A percentile compares a stretch with the other conserved stretches of the same genome.
Conservation (phyloP, 2,113 vertebrate genomes). For the Hippoglossus stenolepis region DNA sequence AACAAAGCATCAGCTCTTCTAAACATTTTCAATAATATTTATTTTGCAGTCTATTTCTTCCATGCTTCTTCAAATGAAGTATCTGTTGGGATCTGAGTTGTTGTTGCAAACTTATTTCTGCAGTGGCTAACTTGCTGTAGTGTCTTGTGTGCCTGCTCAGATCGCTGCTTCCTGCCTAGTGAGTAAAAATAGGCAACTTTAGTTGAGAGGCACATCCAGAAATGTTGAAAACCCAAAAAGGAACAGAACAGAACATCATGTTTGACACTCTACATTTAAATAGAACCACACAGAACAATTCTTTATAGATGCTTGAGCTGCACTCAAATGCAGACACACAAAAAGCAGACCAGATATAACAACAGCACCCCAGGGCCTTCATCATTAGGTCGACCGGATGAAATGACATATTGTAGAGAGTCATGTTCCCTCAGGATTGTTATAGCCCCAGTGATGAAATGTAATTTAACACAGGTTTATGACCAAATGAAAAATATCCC, state of each 20-base stretch:
- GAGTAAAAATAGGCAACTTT: constrained; percentile 4
- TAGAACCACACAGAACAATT: neutral
- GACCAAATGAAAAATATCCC: too few relatives aligned
- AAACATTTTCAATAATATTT: neutral
- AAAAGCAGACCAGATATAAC: neutral
- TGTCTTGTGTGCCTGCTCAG: neutral
- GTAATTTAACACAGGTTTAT: too few relatives aligned
- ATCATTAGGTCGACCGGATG: too few relatives aligned
- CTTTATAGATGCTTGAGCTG: neutral
- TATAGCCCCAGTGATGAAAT: too few relatives aligned
- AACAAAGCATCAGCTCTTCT: neutral
- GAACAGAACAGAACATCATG: constrained; percentile 17
- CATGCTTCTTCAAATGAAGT: neutral
- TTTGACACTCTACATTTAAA: constrained; percentile 27
- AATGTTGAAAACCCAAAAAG: neutral
- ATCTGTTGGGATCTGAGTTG: constrained; percentile 11
- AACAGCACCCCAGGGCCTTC: neutral
- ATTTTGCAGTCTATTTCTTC: neutral
- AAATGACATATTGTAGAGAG: too few relatives aligned
- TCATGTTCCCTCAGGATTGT: too few relatives aligned
- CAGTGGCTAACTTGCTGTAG: neutral
- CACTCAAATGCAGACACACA: neutral
- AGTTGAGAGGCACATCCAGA: constrained; percentile 4
- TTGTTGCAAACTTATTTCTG: constrained; percentile 5
- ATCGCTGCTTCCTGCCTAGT: neutral